Conservation (phyloP, 2,888 invertebrate species). For the Odontothrips loti region DNA sequence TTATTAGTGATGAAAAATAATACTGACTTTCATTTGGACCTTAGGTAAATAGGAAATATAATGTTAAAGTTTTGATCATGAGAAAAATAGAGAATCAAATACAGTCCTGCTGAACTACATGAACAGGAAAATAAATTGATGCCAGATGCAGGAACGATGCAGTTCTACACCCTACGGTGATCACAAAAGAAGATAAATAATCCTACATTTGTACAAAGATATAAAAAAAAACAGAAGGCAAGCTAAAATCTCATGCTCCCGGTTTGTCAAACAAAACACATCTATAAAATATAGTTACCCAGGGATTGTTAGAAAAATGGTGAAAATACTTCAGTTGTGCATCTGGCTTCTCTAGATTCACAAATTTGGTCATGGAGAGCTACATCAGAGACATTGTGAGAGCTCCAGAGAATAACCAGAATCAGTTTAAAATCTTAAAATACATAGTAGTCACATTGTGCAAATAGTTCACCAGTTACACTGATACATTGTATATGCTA, state of each 20-base stretch:
- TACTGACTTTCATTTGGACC: slow-evolving; percentile 13
- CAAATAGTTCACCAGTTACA: too few relatives aligned
- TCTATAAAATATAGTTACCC: background rate
- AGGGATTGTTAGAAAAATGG: background rate
- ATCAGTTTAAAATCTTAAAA: background rate
- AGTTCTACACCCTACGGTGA: background rate
- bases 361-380: too few relatives aligned
- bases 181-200: background rate
- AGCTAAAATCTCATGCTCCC: background rate
- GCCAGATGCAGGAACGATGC: background rate
- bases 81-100: slow-evolving; percentile 13
- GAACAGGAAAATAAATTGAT: background rate
- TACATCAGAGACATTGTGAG: too few relatives aligned
- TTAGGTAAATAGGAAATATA: background rate
- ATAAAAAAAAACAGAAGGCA: slow-evolving; percentile 15
- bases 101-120: slow-evolving; percentile 1
- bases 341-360: background rate
- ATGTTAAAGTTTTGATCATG: background rate
- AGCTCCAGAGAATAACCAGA: too few relatives aligned
- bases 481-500: background rate
- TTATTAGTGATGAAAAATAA: slow-evolving; percentile 19
- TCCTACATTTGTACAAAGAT: slow-evolving; percentile 11
- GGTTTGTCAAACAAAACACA: background rate
- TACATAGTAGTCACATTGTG: too few relatives aligned
- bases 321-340: background rate